phyloP scores from a whole-genome alignment of 2,888 invertebrate genomes.

The Ptychoptera albimana region DNA sequence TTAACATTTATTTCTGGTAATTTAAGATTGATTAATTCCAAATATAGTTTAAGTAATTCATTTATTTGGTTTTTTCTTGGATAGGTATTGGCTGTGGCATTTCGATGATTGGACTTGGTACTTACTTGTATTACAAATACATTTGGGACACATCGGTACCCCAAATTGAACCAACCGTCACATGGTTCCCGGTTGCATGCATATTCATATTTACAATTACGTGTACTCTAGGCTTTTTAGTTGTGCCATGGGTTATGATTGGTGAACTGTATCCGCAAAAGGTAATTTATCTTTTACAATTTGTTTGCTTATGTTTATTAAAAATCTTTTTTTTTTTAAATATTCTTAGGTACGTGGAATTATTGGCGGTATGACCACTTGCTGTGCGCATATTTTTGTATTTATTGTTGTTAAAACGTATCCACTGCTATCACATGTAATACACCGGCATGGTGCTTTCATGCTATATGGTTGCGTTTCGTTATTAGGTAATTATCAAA shows the following conservation, averaged over 20 bases:
- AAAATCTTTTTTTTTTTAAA: background rate
- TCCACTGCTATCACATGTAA: slow-evolving; percentile 33
- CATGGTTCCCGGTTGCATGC: slow-evolving; percentile 45
- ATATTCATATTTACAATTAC: slow-evolving; percentile 43
- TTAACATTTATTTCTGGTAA: slow-evolving; percentile 47
- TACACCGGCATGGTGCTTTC: slow-evolving; percentile 44
- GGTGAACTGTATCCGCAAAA: slow-evolving; percentile 57
- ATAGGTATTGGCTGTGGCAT: slow-evolving; percentile 42
- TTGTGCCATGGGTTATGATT: slow-evolving; percentile 59
- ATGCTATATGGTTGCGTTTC: slow-evolving; percentile 45
- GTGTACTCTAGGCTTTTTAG: slow-evolving; percentile 48
- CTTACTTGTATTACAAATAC: slow-evolving; percentile 40
- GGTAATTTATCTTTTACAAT: slow-evolving; percentile 21
- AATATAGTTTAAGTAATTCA: background rate
- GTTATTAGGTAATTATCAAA: slow-evolving; percentile 31
- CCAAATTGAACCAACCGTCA: slow-evolving; percentile 23
- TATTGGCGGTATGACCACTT: slow-evolving; percentile 49
- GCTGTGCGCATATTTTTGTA: slow-evolving; percentile 44
- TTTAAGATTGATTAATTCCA: too few relatives aligned
- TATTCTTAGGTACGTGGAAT: slow-evolving; percentile 41
- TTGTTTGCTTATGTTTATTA: background rate
- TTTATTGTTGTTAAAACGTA: slow-evolving; percentile 54
- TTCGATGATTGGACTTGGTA: slow-evolving; percentile 42
- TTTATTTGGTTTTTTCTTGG: background rate
- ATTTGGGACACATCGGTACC: slow-evolving; percentile 33